Percentiles rank a stretch among this genome's conserved stretches.
phyloP scores from a whole-genome alignment of 1,140 invertebrate species.

The Drosophila asahinai region DNA sequence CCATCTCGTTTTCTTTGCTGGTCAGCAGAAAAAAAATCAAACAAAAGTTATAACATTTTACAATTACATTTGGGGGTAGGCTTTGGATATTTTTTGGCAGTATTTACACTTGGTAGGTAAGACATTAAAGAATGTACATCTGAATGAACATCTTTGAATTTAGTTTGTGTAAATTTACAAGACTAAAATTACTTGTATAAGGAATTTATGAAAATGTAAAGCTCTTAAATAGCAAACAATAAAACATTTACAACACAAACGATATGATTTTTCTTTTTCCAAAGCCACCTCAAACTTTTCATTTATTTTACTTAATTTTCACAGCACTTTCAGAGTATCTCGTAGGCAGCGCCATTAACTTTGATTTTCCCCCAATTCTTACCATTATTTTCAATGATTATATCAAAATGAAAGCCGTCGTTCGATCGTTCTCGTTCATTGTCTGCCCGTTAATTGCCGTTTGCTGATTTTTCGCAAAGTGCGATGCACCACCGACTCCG shows the following conservation, averaged over 20 bases:
- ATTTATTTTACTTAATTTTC: neutral
- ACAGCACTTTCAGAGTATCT: neutral
- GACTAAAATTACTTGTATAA: neutral
- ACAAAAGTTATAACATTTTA: slow-evolving; percentile 75
- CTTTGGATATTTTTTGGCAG: slow-evolving; percentile 50
- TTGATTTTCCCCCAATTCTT: slow-evolving; percentile 10
- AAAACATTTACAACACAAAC: neutral
- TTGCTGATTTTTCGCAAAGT: slow-evolving; percentile 49
- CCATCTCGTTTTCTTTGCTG: slow-evolving; percentile 30
- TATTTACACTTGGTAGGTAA: neutral
- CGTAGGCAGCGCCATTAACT: neutral
- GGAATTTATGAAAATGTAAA: too few species aligned
- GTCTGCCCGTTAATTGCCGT: slow-evolving; percentile 65
- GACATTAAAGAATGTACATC: neutral
- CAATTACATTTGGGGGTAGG: slow-evolving; percentile 49
- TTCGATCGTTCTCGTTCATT: slow-evolving; percentile 50
- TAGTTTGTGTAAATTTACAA: too few species aligned
- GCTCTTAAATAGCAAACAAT: too few species aligned
- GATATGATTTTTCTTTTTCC: neutral
- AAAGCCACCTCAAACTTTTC: neutral
- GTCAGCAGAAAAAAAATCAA: slow-evolving; percentile 44
- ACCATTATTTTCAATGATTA: slow-evolving; percentile 67
- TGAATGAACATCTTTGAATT: too few species aligned
- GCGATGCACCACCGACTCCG: slow-evolving; percentile 17
- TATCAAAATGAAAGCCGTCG: slow-evolving; percentile 54